Conservation (phyloP, 2,888 invertebrate species). For the Uloborus plumipes region DNA sequence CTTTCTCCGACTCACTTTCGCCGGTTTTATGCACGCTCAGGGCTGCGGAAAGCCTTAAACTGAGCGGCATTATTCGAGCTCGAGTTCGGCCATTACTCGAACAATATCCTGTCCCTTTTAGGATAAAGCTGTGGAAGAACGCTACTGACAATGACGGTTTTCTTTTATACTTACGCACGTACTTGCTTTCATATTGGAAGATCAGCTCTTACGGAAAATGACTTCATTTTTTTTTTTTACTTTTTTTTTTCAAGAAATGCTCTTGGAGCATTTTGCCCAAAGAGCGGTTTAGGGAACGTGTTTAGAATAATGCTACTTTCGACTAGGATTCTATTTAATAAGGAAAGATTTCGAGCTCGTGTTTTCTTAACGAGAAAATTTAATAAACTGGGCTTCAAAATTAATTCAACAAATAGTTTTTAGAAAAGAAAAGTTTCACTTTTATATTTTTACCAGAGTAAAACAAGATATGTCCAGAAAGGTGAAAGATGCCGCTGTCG, state of each 20-base stretch:
- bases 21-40: conserved; percentile 36
- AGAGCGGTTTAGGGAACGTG: conserved; percentile 49
- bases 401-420: too few species aligned
- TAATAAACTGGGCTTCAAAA: too few species aligned
- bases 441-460: too few species aligned
- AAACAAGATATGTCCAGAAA: too few species aligned
- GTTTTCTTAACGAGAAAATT: conserved; percentile 20
- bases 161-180: conserved; percentile 61
- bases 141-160: conserved; percentile 54
- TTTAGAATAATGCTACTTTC: conserved; percentile 44
- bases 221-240: conserved; percentile 40
- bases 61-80: conserved; percentile 13
- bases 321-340: conserved; percentile 22
- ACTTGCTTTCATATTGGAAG: conserved; percentile 53
- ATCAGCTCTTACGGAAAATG: conserved; percentile 53
- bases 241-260: conserved; percentile 21
- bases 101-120: conserved; percentile 41
- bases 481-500: too few species aligned
- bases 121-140: conserved; percentile 36
- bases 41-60: conserved; percentile 28
- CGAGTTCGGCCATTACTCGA: conserved; percentile 41
- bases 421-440: too few species aligned
- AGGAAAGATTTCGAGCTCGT: conserved; percentile 4
- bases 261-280: conserved; percentile 30
- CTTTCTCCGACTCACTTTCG: conserved; percentile 26